Conservation (phyloP, 2,888 invertebrate species). For the Crepidodera aurea region DNA sequence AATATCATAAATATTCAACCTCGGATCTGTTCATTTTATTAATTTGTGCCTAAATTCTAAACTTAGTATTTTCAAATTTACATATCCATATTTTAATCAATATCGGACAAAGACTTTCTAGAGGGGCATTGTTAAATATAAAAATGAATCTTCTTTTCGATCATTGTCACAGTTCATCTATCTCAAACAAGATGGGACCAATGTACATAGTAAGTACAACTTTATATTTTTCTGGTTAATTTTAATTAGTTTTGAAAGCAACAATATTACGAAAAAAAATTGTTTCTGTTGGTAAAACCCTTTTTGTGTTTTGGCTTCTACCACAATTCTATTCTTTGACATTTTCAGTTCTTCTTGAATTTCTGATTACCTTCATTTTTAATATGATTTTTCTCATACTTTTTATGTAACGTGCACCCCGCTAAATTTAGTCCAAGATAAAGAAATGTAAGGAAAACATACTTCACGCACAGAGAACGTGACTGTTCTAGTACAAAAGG, state of each 20-base stretch:
- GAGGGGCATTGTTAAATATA: slow-evolving; percentile 3
- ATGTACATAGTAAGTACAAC: neutral
- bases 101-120: neutral
- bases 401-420: too few species aligned
- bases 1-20: too few species aligned
- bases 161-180: slow-evolving; percentile 3
- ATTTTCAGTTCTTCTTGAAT: neutral
- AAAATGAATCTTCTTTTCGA: slow-evolving; percentile 4
- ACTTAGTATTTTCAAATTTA: neutral
- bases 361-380: neutral
- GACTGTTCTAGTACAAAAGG: too few species aligned
- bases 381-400: too few species aligned
- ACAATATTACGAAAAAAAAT: too few species aligned
- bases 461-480: too few species aligned
- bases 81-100: neutral
- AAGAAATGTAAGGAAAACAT: too few species aligned
- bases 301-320: too few species aligned
- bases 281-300: too few species aligned
- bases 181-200: slow-evolving; percentile 6
- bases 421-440: too few species aligned
- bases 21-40: neutral
- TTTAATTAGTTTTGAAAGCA: too few species aligned
- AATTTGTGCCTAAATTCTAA: neutral
- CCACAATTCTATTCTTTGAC: neutral
- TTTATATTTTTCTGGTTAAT: neutral